Base-by-base conservation (phyloP, 2,888 invertebrate species). In the Trissolcus japonicus region DNA sequence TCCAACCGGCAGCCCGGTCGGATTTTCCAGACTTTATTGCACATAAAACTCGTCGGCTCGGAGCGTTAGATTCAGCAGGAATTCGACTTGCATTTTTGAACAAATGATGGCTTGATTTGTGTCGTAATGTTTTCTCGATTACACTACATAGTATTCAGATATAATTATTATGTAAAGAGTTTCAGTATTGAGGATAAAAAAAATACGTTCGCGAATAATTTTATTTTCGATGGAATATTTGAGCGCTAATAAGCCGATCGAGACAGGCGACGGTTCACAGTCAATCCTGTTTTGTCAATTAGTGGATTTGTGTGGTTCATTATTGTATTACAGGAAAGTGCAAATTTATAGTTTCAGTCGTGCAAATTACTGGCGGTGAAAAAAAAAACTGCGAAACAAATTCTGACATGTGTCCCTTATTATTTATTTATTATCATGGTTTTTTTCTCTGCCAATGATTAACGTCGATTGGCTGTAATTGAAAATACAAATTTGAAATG, bases 111-210 rank as follows among this genome's bases (percentile, higher is more conserved):
- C 40, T 51, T 35, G 35, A 61, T 51, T 41, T 35, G 16, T 53
- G 51, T 51, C 62, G 62, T 53, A 62, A 62, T 62, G 41, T 13
- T 40, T 1, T n/a, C 62, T 6, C 53, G 21, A 53, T 62, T 62
- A 41, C 46, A 46, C 21, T 29, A 0, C 21, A 41, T 14, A 46
- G 21, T 59, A 46, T 35, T 35, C 4, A 17, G 41, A 14, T 43
- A 60, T 14, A n/a, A 50, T 60, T 35, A 50, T 50, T 60, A 29
- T 60, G 60, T 29, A 59, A 59, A 25, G 16, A 16, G n/a, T 16
- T n/a, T 16, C n/a, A 46, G n/a, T 46, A 16, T 6, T 11, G 7
- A 16, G 16, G 11, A 46, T 46, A 35, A 11, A 35, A 35, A 35
- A 35, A 35, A 9, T 25, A 25, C 25, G 9, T 9, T 1, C 11